Percentiles rank a stretch among this genome's conserved stretches.
Conservation (phyloP, 2,113 vertebrate genomes). For the Buteo buteo region DNA sequence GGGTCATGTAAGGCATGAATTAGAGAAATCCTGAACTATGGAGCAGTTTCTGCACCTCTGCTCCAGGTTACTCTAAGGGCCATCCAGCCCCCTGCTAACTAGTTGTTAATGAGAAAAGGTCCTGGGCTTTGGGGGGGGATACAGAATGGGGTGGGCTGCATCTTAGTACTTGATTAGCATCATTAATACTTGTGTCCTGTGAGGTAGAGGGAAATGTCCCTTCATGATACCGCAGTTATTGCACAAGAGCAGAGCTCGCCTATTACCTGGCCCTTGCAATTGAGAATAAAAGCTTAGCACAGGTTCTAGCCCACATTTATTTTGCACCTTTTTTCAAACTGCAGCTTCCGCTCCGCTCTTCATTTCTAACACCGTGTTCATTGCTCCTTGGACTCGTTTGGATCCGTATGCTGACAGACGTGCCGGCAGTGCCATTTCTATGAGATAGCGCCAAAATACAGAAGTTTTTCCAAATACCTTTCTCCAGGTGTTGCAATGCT, state of each 20-base stretch:
- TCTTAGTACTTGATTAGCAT: neutral
- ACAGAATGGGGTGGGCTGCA: neutral
- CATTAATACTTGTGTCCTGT: neutral
- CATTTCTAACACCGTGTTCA: neutral
- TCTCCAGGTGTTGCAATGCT: neutral
- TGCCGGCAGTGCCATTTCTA: neutral
- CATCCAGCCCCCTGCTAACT: neutral
- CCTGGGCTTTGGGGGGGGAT: too few relatives aligned
- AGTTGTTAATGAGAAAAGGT: neutral
- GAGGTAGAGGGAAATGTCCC: neutral
- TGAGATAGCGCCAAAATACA: neutral
- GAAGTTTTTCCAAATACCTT: neutral
- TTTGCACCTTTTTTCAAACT: neutral
- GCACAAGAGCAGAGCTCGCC: neutral
- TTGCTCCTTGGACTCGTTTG: fast-evolving
- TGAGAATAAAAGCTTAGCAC: neutral
- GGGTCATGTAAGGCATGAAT: neutral
- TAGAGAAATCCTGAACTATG: neutral
- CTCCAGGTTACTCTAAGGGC: neutral
- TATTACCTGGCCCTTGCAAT: neutral
- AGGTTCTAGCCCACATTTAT: neutral
- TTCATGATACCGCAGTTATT: fast-evolving
- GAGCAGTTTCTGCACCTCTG: neutral
- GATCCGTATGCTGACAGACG: neutral
- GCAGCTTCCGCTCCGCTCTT: neutral